Evolutionary conservation across 2,888 invertebrate genomes (phyloP).

Genomic region (Diarsia dahlii): DNA sequence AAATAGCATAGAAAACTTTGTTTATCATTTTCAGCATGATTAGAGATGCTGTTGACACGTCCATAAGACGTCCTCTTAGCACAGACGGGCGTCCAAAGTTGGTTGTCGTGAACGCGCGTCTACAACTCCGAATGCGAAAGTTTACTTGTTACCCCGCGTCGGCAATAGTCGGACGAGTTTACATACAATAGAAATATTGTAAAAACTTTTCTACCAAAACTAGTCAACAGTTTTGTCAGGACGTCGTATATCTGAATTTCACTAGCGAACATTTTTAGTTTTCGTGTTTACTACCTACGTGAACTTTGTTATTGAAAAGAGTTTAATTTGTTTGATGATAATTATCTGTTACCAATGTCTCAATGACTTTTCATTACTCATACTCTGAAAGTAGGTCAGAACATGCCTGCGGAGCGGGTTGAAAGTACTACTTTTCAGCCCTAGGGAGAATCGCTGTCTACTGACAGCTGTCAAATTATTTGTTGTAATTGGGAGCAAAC

Average conservation of each 20-base stretch:
- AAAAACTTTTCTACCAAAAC: conserved; percentile 62
- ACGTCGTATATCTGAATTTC: conserved; percentile 45
- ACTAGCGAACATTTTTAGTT: conserved; percentile 36
- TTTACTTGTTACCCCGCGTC: conserved; percentile 67
- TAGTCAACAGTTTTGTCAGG: conserved; percentile 59
- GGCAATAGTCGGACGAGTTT: conserved; percentile 61
- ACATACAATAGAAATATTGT: conserved; percentile 67
- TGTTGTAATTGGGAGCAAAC: no score
- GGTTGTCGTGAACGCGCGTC: conserved; percentile 36
- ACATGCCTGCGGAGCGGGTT: no score
- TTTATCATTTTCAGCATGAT: conserved; percentile 22
- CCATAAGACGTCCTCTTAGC: conserved; percentile 46
- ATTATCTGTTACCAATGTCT: not conserved
- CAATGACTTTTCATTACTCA: no score
- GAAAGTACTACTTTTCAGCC: no score
- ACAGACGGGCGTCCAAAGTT: conserved; percentile 52
- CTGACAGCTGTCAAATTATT: no score
- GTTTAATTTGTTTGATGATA: not conserved
- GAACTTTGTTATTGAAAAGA: conserved; percentile 15
- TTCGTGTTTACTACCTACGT: conserved; percentile 34
- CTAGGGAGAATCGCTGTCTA: no score
- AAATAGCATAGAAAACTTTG: not conserved
- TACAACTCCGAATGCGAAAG: conserved; percentile 58
- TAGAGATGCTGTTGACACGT: conserved; percentile 42
- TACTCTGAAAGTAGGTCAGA: no score